A percentile compares a stretch with the other conserved stretches of the same genome.
Conservation (phyloP, 1,140 invertebrate species). For the Drosophila bifasciata region DNA sequence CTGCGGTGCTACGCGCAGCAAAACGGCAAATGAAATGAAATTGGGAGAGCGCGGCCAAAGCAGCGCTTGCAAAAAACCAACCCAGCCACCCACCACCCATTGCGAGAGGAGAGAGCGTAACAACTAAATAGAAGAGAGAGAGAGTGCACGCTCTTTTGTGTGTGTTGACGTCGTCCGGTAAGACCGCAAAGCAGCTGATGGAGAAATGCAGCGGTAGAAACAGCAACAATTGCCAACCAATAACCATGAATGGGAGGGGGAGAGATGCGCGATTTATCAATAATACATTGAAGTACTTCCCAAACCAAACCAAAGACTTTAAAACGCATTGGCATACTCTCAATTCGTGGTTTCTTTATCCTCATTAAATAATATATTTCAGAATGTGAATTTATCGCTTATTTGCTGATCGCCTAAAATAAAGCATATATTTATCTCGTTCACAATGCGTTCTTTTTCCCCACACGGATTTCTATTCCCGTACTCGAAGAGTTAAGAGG, state of each 20-base stretch:
- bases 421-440: no score
- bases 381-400: no score
- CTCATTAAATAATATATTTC: no score
- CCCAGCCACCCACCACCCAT: not conserved
- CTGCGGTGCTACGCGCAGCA: slow-evolving; percentile 58
- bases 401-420: no score
- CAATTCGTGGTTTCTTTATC: no score
- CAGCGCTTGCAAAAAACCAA: slow-evolving; percentile 7
- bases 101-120: not conserved
- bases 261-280: slow-evolving; percentile 54
- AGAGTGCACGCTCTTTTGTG: slow-evolving; percentile 7
- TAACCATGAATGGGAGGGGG: not conserved
- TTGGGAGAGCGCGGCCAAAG: slow-evolving; percentile 41
- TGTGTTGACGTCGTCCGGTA: slow-evolving; percentile 3
- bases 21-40: slow-evolving; percentile 67
- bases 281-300: slow-evolving; percentile 28
- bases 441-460: no score
- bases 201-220: not conserved
- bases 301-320: no score
- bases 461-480: no score
- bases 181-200: slow-evolving; percentile 23
- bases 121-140: slow-evolving; percentile 3
- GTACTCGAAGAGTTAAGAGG: no score
- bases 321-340: no score
- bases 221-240: slow-evolving; percentile 49